These are phyloP conservation scores for Zaprionus nigranus DNA, from an alignment of 1,140 invertebrate genomes.

Conservation along the genomic window DNA sequence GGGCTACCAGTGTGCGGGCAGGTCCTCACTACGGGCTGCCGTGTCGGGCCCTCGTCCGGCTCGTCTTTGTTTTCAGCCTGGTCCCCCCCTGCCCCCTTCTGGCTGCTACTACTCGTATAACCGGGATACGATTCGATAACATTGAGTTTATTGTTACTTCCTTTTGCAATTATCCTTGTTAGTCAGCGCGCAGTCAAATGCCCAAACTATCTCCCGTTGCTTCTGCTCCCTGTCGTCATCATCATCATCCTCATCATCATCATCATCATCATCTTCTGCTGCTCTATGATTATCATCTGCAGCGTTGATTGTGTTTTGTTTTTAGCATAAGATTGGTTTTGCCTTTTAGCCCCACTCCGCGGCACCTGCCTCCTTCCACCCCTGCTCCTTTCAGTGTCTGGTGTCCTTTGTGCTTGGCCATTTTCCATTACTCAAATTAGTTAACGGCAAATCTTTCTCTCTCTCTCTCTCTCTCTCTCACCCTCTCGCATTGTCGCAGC, in stretches of 20 bases:
- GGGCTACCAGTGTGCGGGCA: not conserved
- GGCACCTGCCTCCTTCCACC: not conserved
- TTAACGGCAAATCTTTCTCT: slow-evolving; percentile 44
- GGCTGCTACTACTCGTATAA: slow-evolving; percentile 3
- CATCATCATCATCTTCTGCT: not conserved
- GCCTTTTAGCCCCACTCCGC: slow-evolving; percentile 8
- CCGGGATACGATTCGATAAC: slow-evolving; percentile 69
- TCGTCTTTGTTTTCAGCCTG: slow-evolving; percentile 2
- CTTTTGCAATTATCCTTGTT: slow-evolving; percentile 81
- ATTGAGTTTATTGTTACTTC: slow-evolving; percentile 82
- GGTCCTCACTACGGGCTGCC: too few relatives aligned
- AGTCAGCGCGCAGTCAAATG: slow-evolving; percentile 61
- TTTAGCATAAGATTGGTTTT: slow-evolving; percentile 28
- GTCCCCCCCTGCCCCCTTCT: not conserved
- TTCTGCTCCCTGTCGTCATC: slow-evolving; percentile 14
- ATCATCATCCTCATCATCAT: slow-evolving; percentile 18
- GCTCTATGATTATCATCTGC: not conserved
- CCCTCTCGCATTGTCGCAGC: slow-evolving; percentile 6
- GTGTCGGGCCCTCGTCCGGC: slow-evolving; percentile 14
- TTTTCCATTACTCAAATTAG: slow-evolving; percentile 46
- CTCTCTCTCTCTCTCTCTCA: not conserved
- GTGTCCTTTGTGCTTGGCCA: slow-evolving; percentile 16
- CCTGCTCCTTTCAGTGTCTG: not conserved
- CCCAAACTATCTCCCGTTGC: slow-evolving; percentile 15
- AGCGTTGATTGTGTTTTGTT: slow-evolving; percentile 31